phyloP scores from a whole-genome alignment of 2,888 invertebrate species.

The Metalampra italica region DNA sequence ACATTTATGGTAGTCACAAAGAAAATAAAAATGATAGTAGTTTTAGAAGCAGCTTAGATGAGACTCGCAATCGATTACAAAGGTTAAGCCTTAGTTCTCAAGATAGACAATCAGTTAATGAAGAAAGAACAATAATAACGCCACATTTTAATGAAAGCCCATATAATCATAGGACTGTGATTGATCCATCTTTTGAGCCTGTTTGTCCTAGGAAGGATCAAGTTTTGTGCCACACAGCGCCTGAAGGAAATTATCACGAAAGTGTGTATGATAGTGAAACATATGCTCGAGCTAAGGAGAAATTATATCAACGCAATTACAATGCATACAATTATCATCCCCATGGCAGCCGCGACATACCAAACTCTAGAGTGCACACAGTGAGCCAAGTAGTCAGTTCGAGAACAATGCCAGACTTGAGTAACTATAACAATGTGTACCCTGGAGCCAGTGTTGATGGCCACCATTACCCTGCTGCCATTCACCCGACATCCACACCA shows the following conservation, averaged over 20 bases:
- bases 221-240: conserved; percentile 43
- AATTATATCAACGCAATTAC: conserved; percentile 63
- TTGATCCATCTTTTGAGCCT: conserved; percentile 55
- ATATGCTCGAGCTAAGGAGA: conserved; percentile 62
- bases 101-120: conserved; percentile 58
- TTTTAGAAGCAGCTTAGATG: conserved; percentile 54
- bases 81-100: conserved; percentile 63
- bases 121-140: conserved; percentile 36
- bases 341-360: conserved; percentile 52
- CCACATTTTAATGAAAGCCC: conserved; percentile 55
- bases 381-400: conserved; percentile 71
- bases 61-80: conserved; percentile 54
- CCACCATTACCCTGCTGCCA: conserved; percentile 47
- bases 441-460: conserved; percentile 41
- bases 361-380: conserved; percentile 61
- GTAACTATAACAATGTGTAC: conserved; percentile 59
- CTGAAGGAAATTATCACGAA: conserved; percentile 61
- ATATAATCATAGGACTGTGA: conserved; percentile 45
- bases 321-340: conserved; percentile 65
- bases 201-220: conserved; percentile 58
- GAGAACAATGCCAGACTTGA: conserved; percentile 72
- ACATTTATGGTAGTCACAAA: conserved; percentile 44
- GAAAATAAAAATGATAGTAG: conserved; percentile 54
- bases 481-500: conserved; percentile 48
- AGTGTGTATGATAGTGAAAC: conserved; percentile 57